Evolutionary conservation across 1,140 invertebrate species (phyloP).

Genomic region (Drosophila sp.): DNA sequence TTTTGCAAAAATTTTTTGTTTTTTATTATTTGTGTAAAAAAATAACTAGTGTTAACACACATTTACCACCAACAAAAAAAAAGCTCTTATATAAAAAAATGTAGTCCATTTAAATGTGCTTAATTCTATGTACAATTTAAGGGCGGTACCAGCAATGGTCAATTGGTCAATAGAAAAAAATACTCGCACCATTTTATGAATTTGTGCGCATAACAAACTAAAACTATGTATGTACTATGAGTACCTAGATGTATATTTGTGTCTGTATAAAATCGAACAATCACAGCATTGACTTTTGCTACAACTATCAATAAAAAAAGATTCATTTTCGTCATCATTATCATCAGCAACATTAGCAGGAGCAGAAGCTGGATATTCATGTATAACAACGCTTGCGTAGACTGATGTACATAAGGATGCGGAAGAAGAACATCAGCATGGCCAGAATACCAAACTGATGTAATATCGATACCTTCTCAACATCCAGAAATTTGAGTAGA

Average conservation of each 20-base stretch:
- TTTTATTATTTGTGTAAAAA: slow-evolving; percentile 24
- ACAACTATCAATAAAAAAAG: slow-evolving; percentile 46
- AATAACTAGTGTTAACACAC: slow-evolving; percentile 30
- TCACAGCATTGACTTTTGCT: slow-evolving; percentile 68
- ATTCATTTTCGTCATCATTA: slow-evolving; percentile 20
- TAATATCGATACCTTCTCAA: slow-evolving; percentile 84
- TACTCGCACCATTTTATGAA: slow-evolving; percentile 5
- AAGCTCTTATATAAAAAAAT: slow-evolving; percentile 11
- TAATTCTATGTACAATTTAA: slow-evolving; percentile 5
- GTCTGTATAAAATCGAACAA: slow-evolving; percentile 61
- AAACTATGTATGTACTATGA: slow-evolving; percentile 17
- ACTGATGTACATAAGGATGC: slow-evolving; percentile 84
- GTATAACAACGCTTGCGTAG: slow-evolving; percentile 84
- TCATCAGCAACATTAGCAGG: background rate
- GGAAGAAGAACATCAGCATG: slow-evolving; percentile 84
- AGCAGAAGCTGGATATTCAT: slow-evolving; percentile 62
- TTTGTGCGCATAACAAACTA: slow-evolving; percentile 22
- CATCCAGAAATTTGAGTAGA: slow-evolving; percentile 85
- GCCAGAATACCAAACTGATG: slow-evolving; percentile 84
- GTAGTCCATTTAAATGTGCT: background rate
- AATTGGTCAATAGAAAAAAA: slow-evolving; percentile 2
- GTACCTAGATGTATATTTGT: slow-evolving; percentile 32
- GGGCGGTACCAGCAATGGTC: background rate
- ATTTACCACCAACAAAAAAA: slow-evolving; percentile 28
- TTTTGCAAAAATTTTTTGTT: slow-evolving; percentile 8